Conservation (phyloP, 92 coral and sea anemone genomes). For the Porites cylindrica region DNA sequence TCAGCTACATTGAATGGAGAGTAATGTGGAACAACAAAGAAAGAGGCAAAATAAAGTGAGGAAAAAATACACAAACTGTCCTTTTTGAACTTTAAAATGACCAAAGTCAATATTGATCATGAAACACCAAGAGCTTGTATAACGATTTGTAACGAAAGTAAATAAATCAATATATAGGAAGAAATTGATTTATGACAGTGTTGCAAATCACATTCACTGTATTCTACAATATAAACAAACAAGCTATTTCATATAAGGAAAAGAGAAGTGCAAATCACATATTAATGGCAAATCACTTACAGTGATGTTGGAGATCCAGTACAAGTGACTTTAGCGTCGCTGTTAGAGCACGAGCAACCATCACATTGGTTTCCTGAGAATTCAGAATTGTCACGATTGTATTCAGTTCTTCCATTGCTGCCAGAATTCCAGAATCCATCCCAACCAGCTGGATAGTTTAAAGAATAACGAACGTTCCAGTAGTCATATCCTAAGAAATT, state of each 20-base stretch:
- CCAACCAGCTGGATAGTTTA: conserved; percentile 79
- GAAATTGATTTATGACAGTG: too few relatives aligned
- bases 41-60: too few relatives aligned
- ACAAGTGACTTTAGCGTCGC: conserved; percentile 60
- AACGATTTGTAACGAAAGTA: too few relatives aligned
- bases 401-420: conserved; percentile 50
- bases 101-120: too few relatives aligned
- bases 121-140: too few relatives aligned
- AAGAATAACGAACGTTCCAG: conserved; percentile 84
- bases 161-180: too few relatives aligned
- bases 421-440: conserved; percentile 86
- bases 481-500: conserved; percentile 66
- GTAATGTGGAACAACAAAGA: too few relatives aligned
- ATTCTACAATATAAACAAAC: neutral
- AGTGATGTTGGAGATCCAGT: conserved; percentile 23
- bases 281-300: conserved; percentile 13
- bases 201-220: too few relatives aligned
- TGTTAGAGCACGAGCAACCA: conserved; percentile 67
- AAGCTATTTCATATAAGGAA: neutral
- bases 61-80: too few relatives aligned
- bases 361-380: conserved; percentile 2
- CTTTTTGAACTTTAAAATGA: too few relatives aligned
- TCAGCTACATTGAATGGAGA: too few relatives aligned
- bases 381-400: conserved; percentile 52
- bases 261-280: neutral